phyloP scores from a whole-genome alignment of 2,797 vertebrate species.

The Lates japonicus region DNA sequence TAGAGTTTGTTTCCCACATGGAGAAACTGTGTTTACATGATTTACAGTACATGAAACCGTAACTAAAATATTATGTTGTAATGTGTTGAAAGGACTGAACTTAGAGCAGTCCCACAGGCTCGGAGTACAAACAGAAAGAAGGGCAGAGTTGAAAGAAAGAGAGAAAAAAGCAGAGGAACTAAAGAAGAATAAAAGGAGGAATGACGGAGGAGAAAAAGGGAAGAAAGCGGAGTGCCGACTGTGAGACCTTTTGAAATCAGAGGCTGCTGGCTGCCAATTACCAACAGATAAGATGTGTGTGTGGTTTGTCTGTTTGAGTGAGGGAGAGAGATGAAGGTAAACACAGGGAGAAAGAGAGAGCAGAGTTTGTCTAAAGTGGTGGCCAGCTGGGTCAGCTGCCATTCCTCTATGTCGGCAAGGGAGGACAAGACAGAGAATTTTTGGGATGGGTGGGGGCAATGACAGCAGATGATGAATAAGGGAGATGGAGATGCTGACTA shows the following conservation, averaged over 20 bases:
- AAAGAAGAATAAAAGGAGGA: conserved; percentile 26
- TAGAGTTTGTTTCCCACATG: conserved; percentile 32
- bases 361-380: conserved; percentile 37
- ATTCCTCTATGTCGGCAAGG: conserved; percentile 33
- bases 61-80: conserved; percentile 47
- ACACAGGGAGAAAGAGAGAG: conserved; percentile 21
- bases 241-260: conserved; percentile 37
- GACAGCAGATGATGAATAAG: conserved; percentile 18
- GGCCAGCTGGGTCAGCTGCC: conserved; percentile 48
- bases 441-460: background rate
- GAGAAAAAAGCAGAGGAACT: background rate
- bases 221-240: conserved; percentile 28
- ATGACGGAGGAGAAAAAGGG: conserved; percentile 18
- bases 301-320: conserved; percentile 21
- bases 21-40: conserved; percentile 28
- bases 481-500: background rate
- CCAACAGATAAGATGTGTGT: conserved; percentile 36
- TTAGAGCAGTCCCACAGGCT: conserved; percentile 28
- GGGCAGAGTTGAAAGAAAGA: background rate
- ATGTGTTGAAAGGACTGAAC: conserved; percentile 51
- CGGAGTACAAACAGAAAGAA: conserved; percentile 38
- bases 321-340: conserved; percentile 15
- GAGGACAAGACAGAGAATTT: conserved; percentile 14
- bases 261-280: conserved; percentile 43
- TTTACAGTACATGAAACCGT: conserved; percentile 26